Evolutionary conservation across 2,888 invertebrate genomes (phyloP).

Genomic region (Apeira syringaria): DNA sequence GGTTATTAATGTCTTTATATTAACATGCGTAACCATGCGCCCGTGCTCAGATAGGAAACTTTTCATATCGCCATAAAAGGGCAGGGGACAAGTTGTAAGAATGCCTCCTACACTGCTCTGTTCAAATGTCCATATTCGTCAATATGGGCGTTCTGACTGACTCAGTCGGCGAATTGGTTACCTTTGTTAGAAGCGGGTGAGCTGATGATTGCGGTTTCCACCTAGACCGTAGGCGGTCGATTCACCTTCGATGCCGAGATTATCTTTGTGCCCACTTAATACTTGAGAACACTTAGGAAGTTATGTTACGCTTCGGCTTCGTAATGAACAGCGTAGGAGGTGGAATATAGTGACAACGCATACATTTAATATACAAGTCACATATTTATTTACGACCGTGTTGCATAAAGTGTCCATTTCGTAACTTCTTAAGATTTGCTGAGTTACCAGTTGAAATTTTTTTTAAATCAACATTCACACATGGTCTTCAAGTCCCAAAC

Average conservation of each 20-base stretch:
- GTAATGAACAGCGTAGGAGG: conserved; percentile 56
- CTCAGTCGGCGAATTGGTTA: conserved; percentile 69
- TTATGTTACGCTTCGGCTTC: conserved; percentile 50
- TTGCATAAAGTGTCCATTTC: too few species aligned
- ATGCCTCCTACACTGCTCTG: conserved; percentile 67
- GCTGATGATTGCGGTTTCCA: conserved; percentile 69
- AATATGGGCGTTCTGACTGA: conserved; percentile 72
- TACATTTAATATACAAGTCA: conserved; percentile 37
- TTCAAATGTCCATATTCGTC: conserved; percentile 78
- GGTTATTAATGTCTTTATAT: too few species aligned
- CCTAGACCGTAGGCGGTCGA: conserved; percentile 67
- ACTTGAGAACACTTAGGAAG: conserved; percentile 50
- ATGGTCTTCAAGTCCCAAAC: too few species aligned
- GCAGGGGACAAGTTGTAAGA: conserved; percentile 58
- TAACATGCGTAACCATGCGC: conserved; percentile 15
- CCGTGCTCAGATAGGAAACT: conserved; percentile 39
- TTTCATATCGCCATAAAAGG: conserved; percentile 61
- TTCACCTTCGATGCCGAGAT: conserved; percentile 77
- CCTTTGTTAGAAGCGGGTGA: conserved; percentile 68
- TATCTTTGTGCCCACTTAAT: conserved; percentile 54
- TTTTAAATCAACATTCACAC: too few species aligned
- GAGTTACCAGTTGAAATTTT: too few species aligned
- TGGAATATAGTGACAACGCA: conserved; percentile 30
- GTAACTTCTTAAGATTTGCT: neutral
- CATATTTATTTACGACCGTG: conserved; percentile 38